These are phyloP conservation scores for Thinocorus orbignyianus DNA, from an alignment of 2,113 vertebrate genomes.

Conservation along the genomic window DNA sequence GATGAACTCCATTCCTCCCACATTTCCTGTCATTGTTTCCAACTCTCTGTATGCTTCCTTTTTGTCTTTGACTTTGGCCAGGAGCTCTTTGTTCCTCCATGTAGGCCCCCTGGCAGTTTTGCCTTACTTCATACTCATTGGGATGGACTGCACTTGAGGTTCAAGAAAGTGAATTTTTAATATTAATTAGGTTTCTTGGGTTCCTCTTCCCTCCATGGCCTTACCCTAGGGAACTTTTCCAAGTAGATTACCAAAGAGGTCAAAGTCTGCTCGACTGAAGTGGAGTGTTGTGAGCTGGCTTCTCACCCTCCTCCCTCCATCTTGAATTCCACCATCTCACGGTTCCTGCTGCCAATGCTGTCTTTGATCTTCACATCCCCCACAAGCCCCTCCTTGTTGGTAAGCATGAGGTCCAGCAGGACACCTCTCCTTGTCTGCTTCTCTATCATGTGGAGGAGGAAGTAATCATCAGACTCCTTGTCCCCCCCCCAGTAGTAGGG, in stretches of 20 bases:
- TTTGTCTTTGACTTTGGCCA: neutral
- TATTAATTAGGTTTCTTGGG: neutral
- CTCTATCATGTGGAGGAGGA: neutral
- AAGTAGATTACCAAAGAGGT: neutral
- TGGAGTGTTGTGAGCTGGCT: neutral
- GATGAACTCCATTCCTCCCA: neutral
- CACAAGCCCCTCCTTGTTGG: fast-evolving
- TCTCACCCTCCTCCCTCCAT: neutral
- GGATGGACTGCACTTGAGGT: neutral
- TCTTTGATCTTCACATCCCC: neutral
- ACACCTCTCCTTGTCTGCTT: fast-evolving
- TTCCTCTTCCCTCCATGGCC: neutral
- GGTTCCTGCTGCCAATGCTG: neutral
- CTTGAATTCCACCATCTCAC: neutral
- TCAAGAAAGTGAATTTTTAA: neutral
- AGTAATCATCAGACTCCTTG: neutral
- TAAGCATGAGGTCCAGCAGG: neutral
- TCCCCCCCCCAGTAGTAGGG: fast-evolving
- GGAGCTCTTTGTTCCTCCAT: neutral
- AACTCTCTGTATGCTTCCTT: neutral
- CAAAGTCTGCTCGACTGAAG: neutral
- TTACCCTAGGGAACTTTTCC: neutral
- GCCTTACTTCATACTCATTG: neutral
- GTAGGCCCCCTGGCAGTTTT: neutral
- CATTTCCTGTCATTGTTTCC: neutral